Conservation (phyloP, 2,888 invertebrate species). For the Phortica okadai region DNA sequence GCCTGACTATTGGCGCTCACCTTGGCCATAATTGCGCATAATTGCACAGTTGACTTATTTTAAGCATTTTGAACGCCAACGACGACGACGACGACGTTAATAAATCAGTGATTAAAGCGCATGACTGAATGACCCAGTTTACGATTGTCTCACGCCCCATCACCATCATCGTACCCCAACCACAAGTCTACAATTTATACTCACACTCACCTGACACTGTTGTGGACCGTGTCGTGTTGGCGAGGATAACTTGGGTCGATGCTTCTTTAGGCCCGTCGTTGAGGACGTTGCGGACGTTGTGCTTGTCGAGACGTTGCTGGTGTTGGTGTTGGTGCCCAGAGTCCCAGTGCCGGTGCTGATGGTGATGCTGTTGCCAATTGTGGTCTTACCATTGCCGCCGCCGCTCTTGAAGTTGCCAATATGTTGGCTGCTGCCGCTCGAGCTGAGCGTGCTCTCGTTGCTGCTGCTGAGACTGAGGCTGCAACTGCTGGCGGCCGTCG, state of each 20-base stretch:
- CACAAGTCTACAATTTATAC: conserved; percentile 2
- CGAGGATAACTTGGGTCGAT: conserved; percentile 90
- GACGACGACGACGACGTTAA: neutral
- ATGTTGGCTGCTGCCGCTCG: conserved; percentile 60
- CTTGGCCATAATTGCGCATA: conserved; percentile 23
- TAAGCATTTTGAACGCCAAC: neutral
- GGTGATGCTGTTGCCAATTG: conserved; percentile 46
- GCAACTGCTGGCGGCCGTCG: conserved; percentile 62
- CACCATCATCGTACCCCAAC: neutral
- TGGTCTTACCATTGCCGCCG: conserved; percentile 55
- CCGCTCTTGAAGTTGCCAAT: conserved; percentile 51
- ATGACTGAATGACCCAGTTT: neutral
- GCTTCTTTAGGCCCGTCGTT: conserved; percentile 79
- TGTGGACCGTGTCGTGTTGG: conserved; percentile 94
- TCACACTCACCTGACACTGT: conserved; percentile 86
- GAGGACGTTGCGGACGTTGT: conserved; percentile 40
- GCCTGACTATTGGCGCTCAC: neutral
- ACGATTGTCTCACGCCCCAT: too few species aligned
- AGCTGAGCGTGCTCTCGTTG: conserved; percentile 49
- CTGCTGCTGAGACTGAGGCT: conserved; percentile 61
- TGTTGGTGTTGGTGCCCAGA: neutral
- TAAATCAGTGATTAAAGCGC: conserved; percentile 41
- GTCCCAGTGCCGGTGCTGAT: conserved; percentile 32
- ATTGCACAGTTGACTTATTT: neutral
- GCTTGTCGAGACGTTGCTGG: neutral